Base-by-base conservation (phyloP, 2,888 invertebrate species). In the Agrypnus murinus region DNA sequence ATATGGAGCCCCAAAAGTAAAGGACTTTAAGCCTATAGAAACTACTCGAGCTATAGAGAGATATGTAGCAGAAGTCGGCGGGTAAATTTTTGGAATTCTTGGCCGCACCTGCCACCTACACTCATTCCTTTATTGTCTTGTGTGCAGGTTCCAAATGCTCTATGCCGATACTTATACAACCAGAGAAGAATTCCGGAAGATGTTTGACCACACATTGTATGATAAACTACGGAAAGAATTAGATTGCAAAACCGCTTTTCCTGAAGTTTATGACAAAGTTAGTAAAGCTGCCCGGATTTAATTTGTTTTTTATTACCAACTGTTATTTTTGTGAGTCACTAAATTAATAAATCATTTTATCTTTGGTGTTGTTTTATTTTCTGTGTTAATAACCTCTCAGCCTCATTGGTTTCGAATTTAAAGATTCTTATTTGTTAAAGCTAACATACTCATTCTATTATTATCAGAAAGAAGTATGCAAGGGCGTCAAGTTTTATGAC, bases 191-290 rank as follows among this genome's bases (percentile, higher is more conserved):
- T 95, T 95, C 84, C 85, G 92, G 6, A 80, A 86, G 57, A 95
- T 95, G 95, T 95, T 95, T 83, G 92, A 95, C 83, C 93, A 94
- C 83, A 86, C 86, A 0, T 85, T 95, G 9, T 95, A 95, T 78
- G 92, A 94, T 77, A 87, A 85, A 79, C 85, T 93, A 77, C 84
- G 94, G 72, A 82, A 86, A 0, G 81, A 86, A 10, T 85, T 92
- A 12, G 80, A 90, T 58, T 93, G 93, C 83, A 85, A 87, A 74
- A 87, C 89, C 3, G 95, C 94, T 0, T 95, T 95, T 84, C 94
- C 95, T 0, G 92, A 93, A 79, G 48, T 48, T 48, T 95, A 94
- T 78, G 93, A 92, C 57, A 95, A 95, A 81, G 89, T 92, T 7
- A 90, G 89, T 69, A 88, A 87, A 77, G 83, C 81, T 72, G 91